phyloP scores from a whole-genome alignment of 1,140 invertebrate genomes.

The Calliopsis andreniformis region DNA sequence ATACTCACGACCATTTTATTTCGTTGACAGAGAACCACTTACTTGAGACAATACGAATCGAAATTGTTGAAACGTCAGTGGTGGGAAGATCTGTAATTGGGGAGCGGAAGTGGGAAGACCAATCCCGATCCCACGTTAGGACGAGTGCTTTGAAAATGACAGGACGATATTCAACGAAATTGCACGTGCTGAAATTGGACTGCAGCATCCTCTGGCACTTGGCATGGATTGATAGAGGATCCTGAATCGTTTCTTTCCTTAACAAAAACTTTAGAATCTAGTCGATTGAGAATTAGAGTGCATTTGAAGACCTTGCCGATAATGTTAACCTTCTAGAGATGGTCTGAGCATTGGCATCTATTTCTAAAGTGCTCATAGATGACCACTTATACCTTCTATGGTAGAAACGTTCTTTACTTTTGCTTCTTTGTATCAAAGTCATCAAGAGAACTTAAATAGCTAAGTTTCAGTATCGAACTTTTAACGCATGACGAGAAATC shows the following conservation, averaged over 20 bases:
- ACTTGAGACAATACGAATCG: not conserved
- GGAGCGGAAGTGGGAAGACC: not conserved
- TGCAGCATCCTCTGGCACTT: constrained; percentile 22
- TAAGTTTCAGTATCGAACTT: not conserved
- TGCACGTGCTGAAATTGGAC: constrained; percentile 15
- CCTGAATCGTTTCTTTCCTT: not conserved
- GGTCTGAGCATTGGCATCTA: too few relatives aligned
- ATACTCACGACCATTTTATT: not conserved
- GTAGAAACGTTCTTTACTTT: not conserved
- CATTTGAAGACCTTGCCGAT: not conserved
- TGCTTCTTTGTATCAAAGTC: not conserved
- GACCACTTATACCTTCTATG: not conserved
- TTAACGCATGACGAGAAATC: too few relatives aligned
- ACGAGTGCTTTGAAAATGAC: not conserved
- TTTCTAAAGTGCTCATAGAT: not conserved
- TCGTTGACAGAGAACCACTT: not conserved
- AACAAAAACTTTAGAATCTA: not conserved
- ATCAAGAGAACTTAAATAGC: not conserved
- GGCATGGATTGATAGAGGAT: constrained; percentile 19
- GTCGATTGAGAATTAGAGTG: not conserved
- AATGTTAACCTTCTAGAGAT: not conserved
- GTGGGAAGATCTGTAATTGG: not conserved
- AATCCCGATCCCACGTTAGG: not conserved
- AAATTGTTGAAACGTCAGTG: not conserved
- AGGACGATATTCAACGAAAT: not conserved